Evolutionary conservation across 2,797 vertebrate species (phyloP).

Genomic region (Schizopygopsis malacanthus): DNA sequence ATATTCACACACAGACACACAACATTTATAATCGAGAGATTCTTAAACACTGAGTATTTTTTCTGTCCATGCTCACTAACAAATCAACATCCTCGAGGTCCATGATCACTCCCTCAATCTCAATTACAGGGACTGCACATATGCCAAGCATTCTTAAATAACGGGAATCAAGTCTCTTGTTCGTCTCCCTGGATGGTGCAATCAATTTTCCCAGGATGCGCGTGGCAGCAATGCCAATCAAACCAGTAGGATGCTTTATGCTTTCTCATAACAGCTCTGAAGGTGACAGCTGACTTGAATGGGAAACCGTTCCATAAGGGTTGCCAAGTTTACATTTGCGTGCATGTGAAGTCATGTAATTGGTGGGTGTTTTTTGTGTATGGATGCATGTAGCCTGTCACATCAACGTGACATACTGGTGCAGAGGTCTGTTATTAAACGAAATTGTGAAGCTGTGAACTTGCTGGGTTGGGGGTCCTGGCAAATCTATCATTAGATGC

Average conservation of each 20-base stretch:
- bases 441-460: conserved; percentile 11
- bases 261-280: conserved; percentile 36
- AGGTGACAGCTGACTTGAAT: conserved; percentile 20
- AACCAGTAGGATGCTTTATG: conserved; percentile 40
- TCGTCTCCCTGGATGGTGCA: conserved; percentile 18
- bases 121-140: not conserved
- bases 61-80: not conserved
- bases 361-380: conserved; percentile 11
- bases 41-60: not conserved
- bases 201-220: conserved; percentile 31
- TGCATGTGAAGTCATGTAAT: conserved; percentile 39
- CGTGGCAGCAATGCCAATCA: conserved; percentile 50
- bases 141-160: conserved; percentile 13
- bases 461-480: not conserved
- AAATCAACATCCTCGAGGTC: not conserved
- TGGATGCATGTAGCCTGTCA: conserved; percentile 26
- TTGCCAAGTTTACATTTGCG: not conserved
- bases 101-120: conserved; percentile 14
- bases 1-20: not conserved
- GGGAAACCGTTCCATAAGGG: conserved; percentile 18
- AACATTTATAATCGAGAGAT: not conserved
- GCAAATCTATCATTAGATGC: conserved; percentile 41
- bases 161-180: conserved; percentile 25
- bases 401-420: conserved; percentile 42
- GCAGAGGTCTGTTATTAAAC: conserved; percentile 44